phyloP scores from a whole-genome alignment of 2,888 invertebrate genomes.

The Andrena chrysosceles region DNA sequence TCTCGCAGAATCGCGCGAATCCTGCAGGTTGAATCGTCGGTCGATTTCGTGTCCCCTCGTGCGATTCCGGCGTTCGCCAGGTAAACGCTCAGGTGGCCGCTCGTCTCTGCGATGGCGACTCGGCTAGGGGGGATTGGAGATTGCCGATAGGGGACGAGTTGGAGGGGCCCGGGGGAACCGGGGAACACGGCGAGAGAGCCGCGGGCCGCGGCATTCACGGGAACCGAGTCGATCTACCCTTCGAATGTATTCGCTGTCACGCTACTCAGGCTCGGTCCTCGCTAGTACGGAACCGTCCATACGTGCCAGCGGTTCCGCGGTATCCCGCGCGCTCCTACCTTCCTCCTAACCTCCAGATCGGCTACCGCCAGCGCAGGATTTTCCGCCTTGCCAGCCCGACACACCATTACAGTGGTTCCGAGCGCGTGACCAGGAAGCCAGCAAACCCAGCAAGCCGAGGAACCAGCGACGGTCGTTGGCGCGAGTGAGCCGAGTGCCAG shows the following conservation, averaged over 20 bases:
- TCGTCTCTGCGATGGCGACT: conserved; percentile 34
- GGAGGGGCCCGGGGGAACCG: not conserved
- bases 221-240: conserved; percentile 75
- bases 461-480: not conserved
- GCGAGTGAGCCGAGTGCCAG: conserved; percentile 15
- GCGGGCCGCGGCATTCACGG: conserved; percentile 43
- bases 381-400: not conserved
- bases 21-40: conserved; percentile 51
- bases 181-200: conserved; percentile 59
- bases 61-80: conserved; percentile 70
- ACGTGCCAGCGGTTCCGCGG: conserved; percentile 67
- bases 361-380: not conserved
- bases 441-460: not conserved
- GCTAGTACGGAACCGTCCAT: conserved; percentile 75
- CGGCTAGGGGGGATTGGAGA: conserved; percentile 2
- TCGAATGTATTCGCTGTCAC: conserved; percentile 77
- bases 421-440: conserved; percentile 24
- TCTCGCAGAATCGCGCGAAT: not conserved
- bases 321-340: conserved; percentile 45
- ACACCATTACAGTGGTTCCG: not conserved
- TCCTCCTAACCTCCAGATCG: conserved; percentile 11
- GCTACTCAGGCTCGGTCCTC: conserved; percentile 68
- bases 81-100: conserved; percentile 69
- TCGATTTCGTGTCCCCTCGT: conserved; percentile 64
- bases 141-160: not conserved